A percentile compares a stretch with the other conserved stretches of the same genome.
Conservation (phyloP, 2,113 vertebrate genomes). For the Muntiacus reevesi region DNA sequence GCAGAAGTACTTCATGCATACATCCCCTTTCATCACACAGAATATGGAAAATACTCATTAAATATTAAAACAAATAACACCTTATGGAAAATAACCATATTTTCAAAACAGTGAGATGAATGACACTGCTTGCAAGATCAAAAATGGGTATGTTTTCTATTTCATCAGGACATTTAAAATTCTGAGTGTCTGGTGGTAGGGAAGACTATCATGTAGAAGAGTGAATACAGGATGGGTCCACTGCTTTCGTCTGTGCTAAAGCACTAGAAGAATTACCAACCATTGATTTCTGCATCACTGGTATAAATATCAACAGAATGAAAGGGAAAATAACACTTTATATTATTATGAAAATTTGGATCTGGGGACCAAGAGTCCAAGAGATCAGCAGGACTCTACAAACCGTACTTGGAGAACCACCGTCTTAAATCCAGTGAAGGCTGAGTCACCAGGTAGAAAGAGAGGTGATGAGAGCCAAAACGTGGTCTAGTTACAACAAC, state of each 20-base stretch:
- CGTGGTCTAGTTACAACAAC: neutral
- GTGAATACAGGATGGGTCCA: fast-evolving
- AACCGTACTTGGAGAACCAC: neutral
- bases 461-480: neutral
- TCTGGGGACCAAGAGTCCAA: neutral
- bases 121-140: neutral
- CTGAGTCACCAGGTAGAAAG: neutral
- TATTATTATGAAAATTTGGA: neutral
- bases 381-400: neutral
- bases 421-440: neutral
- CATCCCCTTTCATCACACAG: neutral
- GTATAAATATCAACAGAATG: neutral
- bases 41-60: neutral
- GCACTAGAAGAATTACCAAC: no score
- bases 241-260: neutral
- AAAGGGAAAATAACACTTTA: neutral
- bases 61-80: neutral
- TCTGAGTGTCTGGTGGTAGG: fast-evolving
- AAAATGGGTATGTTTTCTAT: neutral
- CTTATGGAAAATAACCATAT: neutral
- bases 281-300: neutral
- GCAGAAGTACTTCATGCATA: no score
- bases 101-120: neutral
- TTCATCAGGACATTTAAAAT: neutral
- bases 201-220: neutral